Percentiles rank a stretch among this genome's conserved stretches.
Evolutionary conservation across 2,113 vertebrate species (phyloP).

Genomic region (Gymnogyps californianus): DNA sequence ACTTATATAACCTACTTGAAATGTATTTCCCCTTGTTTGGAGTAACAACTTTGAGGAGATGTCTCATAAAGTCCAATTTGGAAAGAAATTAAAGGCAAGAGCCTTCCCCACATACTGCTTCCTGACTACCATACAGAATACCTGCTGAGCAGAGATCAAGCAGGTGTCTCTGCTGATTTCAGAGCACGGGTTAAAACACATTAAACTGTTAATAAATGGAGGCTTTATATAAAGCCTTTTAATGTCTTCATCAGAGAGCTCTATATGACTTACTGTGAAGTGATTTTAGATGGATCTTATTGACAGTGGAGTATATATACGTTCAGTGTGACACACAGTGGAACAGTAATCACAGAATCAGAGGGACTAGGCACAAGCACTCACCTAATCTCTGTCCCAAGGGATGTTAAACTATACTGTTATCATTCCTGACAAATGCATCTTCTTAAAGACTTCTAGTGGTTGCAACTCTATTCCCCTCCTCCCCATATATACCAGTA

Average conservation of each 20-base stretch:
- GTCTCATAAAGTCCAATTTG: constrained; percentile 40
- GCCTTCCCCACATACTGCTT: background rate
- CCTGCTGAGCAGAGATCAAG: constrained; percentile 33
- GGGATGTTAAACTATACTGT: background rate
- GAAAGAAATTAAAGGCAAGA: constrained; percentile 53
- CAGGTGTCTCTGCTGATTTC: background rate
- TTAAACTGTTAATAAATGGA: background rate
- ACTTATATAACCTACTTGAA: constrained; percentile 45
- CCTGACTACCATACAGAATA: constrained; percentile 19
- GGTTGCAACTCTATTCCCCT: background rate
- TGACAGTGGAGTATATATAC: background rate
- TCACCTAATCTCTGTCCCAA: background rate
- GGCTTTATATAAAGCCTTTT: background rate
- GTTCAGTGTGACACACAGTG: background rate
- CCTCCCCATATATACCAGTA: background rate
- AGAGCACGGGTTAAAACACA: background rate
- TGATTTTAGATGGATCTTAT: background rate
- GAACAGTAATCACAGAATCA: background rate
- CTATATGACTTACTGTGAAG: background rate
- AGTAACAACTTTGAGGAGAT: constrained; percentile 37
- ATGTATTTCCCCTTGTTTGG: constrained; percentile 53
- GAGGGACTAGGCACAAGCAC: accelerated
- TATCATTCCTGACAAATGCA: background rate
- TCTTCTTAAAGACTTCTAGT: background rate
- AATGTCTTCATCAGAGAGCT: background rate